Evolutionary conservation across 64 coral and sea anemone species (phyloP).

Genomic region (Pocillopora verrucosa): DNA sequence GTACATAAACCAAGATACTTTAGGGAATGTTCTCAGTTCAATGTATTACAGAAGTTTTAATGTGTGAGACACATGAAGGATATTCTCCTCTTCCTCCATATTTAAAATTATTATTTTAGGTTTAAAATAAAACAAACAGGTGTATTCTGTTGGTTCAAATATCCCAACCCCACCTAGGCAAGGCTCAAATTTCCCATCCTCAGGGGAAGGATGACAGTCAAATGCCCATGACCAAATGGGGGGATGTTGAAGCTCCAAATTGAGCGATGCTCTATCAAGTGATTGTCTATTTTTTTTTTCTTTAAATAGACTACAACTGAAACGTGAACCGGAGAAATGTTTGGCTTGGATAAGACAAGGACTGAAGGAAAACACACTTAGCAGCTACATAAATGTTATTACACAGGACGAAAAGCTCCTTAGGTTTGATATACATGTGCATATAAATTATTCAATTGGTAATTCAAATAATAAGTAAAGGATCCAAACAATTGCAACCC

Average conservation of each 20-base stretch:
- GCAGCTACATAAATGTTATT: constrained; percentile 79
- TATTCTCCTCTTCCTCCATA: no score
- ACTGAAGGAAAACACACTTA: constrained; percentile 66
- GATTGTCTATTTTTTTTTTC: not conserved
- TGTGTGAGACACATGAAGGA: no score
- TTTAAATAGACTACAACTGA: constrained; percentile 27
- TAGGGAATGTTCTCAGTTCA: not conserved
- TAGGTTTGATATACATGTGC: constrained; percentile 17
- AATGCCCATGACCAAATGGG: no score
- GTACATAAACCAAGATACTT: constrained; percentile 1
- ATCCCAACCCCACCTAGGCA: no score
- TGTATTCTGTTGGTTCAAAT: no score
- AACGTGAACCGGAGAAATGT: constrained; percentile 65
- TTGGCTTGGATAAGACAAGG: constrained; percentile 76
- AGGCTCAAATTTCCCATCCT: no score
- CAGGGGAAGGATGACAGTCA: no score
- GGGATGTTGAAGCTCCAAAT: not conserved
- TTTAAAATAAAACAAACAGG: no score
- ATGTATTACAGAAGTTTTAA: not conserved
- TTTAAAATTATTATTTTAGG: no score
- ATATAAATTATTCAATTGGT: not conserved
- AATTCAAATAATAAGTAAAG: not conserved
- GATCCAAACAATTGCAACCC: not conserved
- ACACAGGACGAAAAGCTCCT: constrained; percentile 73
- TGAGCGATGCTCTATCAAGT: not conserved